These are phyloP conservation scores for Steinernema feltiae DNA, from an alignment of 1,140 invertebrate species.

Conservation along the genomic window DNA sequence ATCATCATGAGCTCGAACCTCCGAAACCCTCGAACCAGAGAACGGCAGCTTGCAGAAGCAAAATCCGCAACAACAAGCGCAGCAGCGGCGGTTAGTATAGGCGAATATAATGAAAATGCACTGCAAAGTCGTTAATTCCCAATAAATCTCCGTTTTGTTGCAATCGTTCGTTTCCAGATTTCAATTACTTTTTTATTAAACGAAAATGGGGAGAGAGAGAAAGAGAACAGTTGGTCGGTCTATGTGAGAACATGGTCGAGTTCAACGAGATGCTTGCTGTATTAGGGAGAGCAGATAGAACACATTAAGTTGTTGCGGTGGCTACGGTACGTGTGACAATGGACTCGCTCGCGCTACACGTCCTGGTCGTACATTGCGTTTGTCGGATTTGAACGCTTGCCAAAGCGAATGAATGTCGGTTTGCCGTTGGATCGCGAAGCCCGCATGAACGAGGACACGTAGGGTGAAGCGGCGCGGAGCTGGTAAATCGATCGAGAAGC, in stretches of 20 bases:
- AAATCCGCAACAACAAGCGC: not conserved
- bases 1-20: not conserved
- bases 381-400: not conserved
- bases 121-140: not conserved
- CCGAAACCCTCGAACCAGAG: not conserved
- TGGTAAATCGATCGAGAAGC: not conserved
- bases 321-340: not conserved
- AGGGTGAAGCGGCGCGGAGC: not conserved
- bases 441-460: constrained; percentile 1
- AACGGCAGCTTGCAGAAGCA: too few species aligned
- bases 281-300: not conserved
- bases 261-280: too few species aligned
- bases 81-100: too few species aligned
- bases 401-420: constrained; percentile 1
- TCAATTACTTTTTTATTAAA: constrained; percentile 14
- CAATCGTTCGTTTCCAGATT: not conserved
- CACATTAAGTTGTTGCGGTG: not conserved
- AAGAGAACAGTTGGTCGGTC: too few species aligned
- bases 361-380: not conserved
- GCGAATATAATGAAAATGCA: not conserved
- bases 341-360: not conserved
- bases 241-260: not conserved
- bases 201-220: not conserved
- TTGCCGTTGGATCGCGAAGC: not conserved
- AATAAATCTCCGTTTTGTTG: not conserved